phyloP scores from a whole-genome alignment of 2,113 vertebrate species.

The Clupea harengus region DNA sequence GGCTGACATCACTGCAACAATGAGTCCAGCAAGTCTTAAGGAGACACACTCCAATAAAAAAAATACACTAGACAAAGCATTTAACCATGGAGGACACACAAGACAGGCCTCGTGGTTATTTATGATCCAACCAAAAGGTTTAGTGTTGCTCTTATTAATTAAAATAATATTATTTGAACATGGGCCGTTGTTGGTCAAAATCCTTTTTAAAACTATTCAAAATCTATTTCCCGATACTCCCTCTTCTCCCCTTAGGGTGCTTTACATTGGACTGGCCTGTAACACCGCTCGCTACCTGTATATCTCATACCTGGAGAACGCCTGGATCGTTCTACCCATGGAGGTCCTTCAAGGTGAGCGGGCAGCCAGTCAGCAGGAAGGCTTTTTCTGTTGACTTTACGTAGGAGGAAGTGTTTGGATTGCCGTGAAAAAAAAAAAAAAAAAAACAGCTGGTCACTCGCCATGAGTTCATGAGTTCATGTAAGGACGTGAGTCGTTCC shows the following conservation, averaged over 20 bases:
- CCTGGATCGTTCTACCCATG: constrained; percentile 96
- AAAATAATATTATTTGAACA: background rate
- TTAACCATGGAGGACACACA: background rate
- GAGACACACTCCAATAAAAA: constrained; percentile 12
- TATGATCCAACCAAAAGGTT: background rate
- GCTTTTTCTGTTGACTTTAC: constrained; percentile 23
- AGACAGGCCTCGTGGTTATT: background rate
- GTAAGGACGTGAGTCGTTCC: background rate
- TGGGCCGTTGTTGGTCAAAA: too few relatives aligned
- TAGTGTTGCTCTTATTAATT: background rate
- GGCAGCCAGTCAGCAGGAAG: too few relatives aligned
- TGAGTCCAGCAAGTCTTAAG: constrained; percentile 13
- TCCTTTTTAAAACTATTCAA: background rate
- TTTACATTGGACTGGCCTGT: constrained; percentile 96
- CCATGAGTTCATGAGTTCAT: background rate
- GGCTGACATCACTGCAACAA: constrained; percentile 30
- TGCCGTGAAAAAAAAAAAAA: background rate
- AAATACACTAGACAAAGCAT: background rate
- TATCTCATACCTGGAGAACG: constrained; percentile 94
- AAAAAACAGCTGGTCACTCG: background rate
- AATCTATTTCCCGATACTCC: background rate
- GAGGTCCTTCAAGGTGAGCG: constrained; percentile 94
- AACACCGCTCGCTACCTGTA: constrained; percentile 96
- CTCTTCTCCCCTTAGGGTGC: constrained; percentile 73
- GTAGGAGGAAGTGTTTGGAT: constrained; percentile 21